Percentiles rank a stretch among this genome's conserved stretches.
phyloP scores from a whole-genome alignment of 1,140 invertebrate genomes.

The Apis laboriosa region DNA sequence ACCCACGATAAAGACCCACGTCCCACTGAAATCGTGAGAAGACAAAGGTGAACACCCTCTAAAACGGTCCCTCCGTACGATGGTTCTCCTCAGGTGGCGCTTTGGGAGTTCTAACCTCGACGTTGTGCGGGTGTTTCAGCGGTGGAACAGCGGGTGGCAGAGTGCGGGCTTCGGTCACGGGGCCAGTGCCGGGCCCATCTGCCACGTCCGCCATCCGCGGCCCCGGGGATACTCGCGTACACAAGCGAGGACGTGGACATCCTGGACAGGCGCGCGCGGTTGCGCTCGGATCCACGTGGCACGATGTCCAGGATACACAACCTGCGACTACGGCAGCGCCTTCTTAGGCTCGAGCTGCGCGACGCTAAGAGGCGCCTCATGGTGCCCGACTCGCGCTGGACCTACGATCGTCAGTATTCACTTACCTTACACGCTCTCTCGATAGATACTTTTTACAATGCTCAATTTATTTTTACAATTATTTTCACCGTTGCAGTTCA shows the following conservation, averaged over 20 bases:
- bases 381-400: slow-evolving; percentile 82
- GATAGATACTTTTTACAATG: too few relatives aligned
- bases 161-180: slow-evolving; percentile 72
- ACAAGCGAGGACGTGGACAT: slow-evolving; percentile 82
- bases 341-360: slow-evolving; percentile 82
- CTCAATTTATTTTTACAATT: background rate
- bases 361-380: slow-evolving; percentile 79
- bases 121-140: slow-evolving; percentile 81
- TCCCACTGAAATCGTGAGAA: background rate
- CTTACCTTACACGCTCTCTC: too few relatives aligned
- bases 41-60: slow-evolving; percentile 56
- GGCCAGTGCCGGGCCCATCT: slow-evolving; percentile 62
- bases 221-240: slow-evolving; percentile 78
- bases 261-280: slow-evolving; percentile 78
- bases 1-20: background rate
- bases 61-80: slow-evolving; percentile 70
- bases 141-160: slow-evolving; percentile 77
- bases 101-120: slow-evolving; percentile 80
- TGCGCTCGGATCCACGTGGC: slow-evolving; percentile 79
- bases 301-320: slow-evolving; percentile 81
- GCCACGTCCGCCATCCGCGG: slow-evolving; percentile 54
- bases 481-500: slow-evolving; percentile 75
- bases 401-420: slow-evolving; percentile 82
- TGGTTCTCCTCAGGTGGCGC: slow-evolving; percentile 80
- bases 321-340: slow-evolving; percentile 81